phyloP scores from a whole-genome alignment of 2,113 vertebrate species.

The Glaucomys volans region DNA sequence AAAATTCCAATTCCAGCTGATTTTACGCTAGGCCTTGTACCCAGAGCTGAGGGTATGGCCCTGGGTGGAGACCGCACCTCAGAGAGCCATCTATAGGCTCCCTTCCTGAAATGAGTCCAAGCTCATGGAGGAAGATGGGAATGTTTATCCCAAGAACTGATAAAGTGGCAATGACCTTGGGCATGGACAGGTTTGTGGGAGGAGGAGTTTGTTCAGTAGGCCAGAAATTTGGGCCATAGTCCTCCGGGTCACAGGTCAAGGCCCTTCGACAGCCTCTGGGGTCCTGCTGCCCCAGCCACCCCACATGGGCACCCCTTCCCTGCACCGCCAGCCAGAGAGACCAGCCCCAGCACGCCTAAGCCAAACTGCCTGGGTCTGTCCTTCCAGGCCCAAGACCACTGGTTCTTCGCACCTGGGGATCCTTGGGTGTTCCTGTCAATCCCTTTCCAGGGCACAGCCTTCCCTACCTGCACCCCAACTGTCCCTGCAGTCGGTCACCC shows the following conservation, averaged over 20 bases:
- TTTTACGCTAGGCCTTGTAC: background rate
- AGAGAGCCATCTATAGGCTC: background rate
- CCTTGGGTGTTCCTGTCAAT: background rate
- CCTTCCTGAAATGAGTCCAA: background rate
- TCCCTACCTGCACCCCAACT: background rate
- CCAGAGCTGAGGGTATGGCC: background rate
- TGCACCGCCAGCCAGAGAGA: background rate
- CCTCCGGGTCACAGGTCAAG: background rate
- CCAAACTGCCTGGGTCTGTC: background rate
- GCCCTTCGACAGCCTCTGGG: background rate
- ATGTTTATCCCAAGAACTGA: background rate
- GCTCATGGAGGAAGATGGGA: background rate
- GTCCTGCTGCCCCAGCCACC: background rate
- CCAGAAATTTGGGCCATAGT: background rate
- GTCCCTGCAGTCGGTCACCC: rapidly evolving
- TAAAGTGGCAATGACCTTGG: background rate
- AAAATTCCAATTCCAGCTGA: background rate
- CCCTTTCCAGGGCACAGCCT: rapidly evolving
- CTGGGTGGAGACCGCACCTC: rapidly evolving
- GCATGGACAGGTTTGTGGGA: background rate
- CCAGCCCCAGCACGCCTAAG: background rate
- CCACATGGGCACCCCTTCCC: background rate
- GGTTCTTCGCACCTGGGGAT: background rate
- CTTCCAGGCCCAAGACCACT: background rate
- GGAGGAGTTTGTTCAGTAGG: background rate